These are phyloP conservation scores for Anisognathus igniventris DNA, from an alignment of 2,797 vertebrate species.

Conservation along the genomic window DNA sequence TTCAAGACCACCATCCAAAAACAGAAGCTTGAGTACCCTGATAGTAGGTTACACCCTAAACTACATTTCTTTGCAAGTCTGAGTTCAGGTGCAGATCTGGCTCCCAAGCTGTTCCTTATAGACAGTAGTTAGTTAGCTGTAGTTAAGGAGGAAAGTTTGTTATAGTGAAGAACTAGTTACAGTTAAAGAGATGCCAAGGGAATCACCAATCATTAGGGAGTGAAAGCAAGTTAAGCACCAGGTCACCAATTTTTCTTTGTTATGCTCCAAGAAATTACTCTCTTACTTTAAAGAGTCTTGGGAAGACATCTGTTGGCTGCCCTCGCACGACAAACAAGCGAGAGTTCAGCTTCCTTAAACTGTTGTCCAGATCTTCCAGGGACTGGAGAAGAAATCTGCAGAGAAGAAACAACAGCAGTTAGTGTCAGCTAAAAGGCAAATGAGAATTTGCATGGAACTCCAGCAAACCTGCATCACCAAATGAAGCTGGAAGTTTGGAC, in stretches of 20 bases:
- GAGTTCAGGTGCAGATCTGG: not conserved
- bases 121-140: rapidly evolving
- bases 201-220: not conserved
- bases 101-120: not conserved
- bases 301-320: conserved; percentile 92
- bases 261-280: not conserved
- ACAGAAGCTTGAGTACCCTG: not conserved
- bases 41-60: not conserved
- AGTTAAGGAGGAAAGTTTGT: not conserved
- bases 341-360: conserved; percentile 90
- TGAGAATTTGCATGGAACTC: not conserved
- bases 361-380: conserved; percentile 90
- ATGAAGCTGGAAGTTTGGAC: not conserved
- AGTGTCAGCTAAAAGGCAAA: not conserved
- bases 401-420: not conserved
- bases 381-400: conserved; percentile 90
- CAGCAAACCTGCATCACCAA: not conserved
- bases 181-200: not conserved
- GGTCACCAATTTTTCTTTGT: not conserved
- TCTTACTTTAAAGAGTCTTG: conserved; percentile 91
- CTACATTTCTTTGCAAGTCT: not conserved
- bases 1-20: not conserved
- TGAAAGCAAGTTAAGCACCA: not conserved
- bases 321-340: conserved; percentile 91
- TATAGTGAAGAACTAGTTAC: not conserved